Percentiles rank a stretch among this genome's conserved stretches.
Evolutionary conservation across 2,113 vertebrate genomes (phyloP).

Genomic region (Caretta caretta): DNA sequence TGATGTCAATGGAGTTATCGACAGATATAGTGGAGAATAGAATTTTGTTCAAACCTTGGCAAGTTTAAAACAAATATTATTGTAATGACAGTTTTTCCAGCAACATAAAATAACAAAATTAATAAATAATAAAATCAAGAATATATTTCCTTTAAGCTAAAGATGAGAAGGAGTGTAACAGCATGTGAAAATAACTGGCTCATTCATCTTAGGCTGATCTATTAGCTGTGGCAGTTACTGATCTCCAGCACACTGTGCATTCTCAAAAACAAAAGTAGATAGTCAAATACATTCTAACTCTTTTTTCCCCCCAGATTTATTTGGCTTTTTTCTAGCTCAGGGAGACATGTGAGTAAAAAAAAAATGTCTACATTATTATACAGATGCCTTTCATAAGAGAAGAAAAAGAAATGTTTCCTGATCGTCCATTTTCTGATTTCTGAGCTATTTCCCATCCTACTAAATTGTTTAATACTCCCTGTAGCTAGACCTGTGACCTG

Average conservation of each 20-base stretch:
- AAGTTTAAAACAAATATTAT: slow-evolving; percentile 13
- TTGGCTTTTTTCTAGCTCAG: background rate
- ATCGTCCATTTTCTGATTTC: slow-evolving; percentile 49
- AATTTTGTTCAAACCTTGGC: slow-evolving; percentile 17
- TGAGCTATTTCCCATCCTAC: slow-evolving; percentile 32
- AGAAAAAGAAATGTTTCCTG: slow-evolving; percentile 22
- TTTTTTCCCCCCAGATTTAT: background rate
- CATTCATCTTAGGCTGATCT: slow-evolving; percentile 54
- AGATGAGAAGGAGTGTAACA: slow-evolving; percentile 29
- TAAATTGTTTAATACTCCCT: slow-evolving; percentile 74
- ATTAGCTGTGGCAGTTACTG: slow-evolving; percentile 37
- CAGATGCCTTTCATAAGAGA: background rate
- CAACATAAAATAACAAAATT: slow-evolving; percentile 26
- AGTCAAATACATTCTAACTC: slow-evolving; percentile 16
- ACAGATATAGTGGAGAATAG: background rate
- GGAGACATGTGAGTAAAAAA: background rate
- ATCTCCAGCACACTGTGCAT: slow-evolving; percentile 1
- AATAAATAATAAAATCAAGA: slow-evolving; percentile 30
- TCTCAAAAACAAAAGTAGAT: slow-evolving; percentile 12
- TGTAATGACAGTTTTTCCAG: background rate
- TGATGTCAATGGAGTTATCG: background rate
- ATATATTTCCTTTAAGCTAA: slow-evolving; percentile 31
- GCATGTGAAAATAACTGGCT: slow-evolving; percentile 42
- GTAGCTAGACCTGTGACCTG: slow-evolving; percentile 65
- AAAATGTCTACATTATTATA: background rate